Evolutionary conservation across 1,140 invertebrate genomes (phyloP), one percentile per base, ranked within the genome.

Genomic region (Metopolophium dirhodum): DNA sequence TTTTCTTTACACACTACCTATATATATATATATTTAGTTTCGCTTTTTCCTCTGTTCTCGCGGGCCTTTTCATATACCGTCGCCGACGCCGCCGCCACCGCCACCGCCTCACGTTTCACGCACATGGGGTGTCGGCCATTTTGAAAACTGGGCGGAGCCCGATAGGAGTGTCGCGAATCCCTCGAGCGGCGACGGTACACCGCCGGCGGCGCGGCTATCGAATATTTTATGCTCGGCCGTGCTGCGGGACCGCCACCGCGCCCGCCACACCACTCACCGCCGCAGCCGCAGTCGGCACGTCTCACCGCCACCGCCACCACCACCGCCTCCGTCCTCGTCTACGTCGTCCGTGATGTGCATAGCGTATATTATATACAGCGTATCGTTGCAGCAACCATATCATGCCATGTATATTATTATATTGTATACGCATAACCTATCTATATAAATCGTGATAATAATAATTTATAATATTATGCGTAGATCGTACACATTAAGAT

Each of bases 131-230:
- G 82, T 93, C 91, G 61, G 91, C 91, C 91, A 93, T 93, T 93
- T 93, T 93, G 91, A 57, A 93, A 90, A 93, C 22, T 45, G 49
- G 91, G 91, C 82, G 91, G 91, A 57, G 77, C 41, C 37, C 89
- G 49, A 93, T 93, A 93, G 91, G 91, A 93, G 91, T 93, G 91
- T 93, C 91, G 49, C 91, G 91, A 93, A 92, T 93, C 82, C 82
- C 49, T 83, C 49, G 88, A 90, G 49, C 88, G 37, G 23, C 47
- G 35, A 20, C 51, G 49, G 88, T 37, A 90, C 89, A 37, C 54
- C 41, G 90, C 68, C n/a, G 37, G 51, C 51, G 22, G 54, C 49
- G 77, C 91, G 45, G 49, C 91, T 92, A 91, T 82, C 90, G 90
- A 91, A 91, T 91, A 91, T 82, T 85, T 68, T 54, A 47, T 22